A percentile compares a stretch with the other conserved stretches of the same genome.
phyloP scores from a whole-genome alignment of 2,888 invertebrate species.

The Polylopha cassiicola region DNA sequence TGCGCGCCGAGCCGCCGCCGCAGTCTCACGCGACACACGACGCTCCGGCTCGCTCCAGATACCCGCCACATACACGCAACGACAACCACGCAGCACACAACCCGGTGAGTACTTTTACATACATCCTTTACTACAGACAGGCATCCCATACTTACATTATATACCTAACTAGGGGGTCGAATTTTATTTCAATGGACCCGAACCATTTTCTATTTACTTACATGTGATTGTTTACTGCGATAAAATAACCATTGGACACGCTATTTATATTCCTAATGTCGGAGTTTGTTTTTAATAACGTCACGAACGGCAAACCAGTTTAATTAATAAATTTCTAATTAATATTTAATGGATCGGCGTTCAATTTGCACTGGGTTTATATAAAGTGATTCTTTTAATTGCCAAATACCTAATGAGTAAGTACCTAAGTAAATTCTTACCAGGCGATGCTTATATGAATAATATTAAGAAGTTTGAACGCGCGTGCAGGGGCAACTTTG shows the following conservation, averaged over 20 bases:
- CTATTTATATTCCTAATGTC: background rate
- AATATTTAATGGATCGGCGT: slow-evolving; percentile 13
- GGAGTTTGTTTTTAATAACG: slow-evolving; percentile 3
- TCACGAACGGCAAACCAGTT: slow-evolving; percentile 10
- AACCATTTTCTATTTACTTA: too few relatives aligned
- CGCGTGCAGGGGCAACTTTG: too few relatives aligned
- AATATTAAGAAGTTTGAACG: too few relatives aligned
- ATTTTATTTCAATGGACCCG: too few relatives aligned
- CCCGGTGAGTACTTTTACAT: slow-evolving; percentile 54
- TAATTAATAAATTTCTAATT: slow-evolving; percentile 8
- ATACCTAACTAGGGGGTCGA: too few relatives aligned
- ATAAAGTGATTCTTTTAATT: too few relatives aligned
- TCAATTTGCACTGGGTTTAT: too few relatives aligned
- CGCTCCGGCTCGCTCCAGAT: slow-evolving; percentile 16
- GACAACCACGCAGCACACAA: slow-evolving; percentile 49
- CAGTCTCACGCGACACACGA: slow-evolving; percentile 23
- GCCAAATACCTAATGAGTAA: too few relatives aligned
- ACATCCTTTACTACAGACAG: too few relatives aligned
- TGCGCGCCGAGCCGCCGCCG: slow-evolving; percentile 21
- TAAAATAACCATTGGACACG: background rate
- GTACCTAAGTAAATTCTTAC: too few relatives aligned
- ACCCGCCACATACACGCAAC: slow-evolving; percentile 33
- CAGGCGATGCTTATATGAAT: too few relatives aligned
- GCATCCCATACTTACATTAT: too few relatives aligned
- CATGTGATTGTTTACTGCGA: slow-evolving; percentile 3